Evolutionary conservation across 2,113 vertebrate species (phyloP).

Genomic region (Athene cunicularia): DNA sequence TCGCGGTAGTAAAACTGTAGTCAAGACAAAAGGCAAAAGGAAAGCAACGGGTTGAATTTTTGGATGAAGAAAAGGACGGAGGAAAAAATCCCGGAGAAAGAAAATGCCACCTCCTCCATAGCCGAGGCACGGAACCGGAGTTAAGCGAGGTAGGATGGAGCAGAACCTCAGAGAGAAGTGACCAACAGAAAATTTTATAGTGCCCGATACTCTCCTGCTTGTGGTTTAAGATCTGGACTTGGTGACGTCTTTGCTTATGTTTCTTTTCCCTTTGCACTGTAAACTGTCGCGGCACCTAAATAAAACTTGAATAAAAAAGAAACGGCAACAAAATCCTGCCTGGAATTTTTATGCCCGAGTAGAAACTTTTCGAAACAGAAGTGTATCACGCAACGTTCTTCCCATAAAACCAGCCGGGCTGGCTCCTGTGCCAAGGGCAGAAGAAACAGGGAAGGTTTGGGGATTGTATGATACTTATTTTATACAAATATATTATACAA

Average conservation of each 20-base stretch:
- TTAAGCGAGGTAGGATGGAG: background rate
- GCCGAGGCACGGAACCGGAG: background rate
- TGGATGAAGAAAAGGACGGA: background rate
- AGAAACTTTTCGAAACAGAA: background rate
- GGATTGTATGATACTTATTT: too few relatives aligned
- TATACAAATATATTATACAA: too few relatives aligned
- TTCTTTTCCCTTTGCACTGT: background rate
- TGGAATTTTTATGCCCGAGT: background rate
- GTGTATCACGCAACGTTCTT: background rate
- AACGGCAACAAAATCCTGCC: background rate
- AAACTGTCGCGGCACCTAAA: background rate
- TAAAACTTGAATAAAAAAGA: background rate
- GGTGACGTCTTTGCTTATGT: background rate
- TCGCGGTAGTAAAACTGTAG: background rate
- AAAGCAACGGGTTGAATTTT: background rate
- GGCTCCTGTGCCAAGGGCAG: background rate
- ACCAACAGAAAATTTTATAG: too few relatives aligned
- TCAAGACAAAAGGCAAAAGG: too few relatives aligned
- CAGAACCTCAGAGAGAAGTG: background rate
- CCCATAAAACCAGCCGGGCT: background rate
- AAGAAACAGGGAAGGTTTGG: background rate
- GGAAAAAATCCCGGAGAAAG: background rate
- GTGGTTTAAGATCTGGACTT: too few relatives aligned
- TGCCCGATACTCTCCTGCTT: too few relatives aligned
- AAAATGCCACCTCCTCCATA: background rate